Conservation (phyloP, 2,888 invertebrate genomes). For the Drosophila paucipuncta region DNA sequence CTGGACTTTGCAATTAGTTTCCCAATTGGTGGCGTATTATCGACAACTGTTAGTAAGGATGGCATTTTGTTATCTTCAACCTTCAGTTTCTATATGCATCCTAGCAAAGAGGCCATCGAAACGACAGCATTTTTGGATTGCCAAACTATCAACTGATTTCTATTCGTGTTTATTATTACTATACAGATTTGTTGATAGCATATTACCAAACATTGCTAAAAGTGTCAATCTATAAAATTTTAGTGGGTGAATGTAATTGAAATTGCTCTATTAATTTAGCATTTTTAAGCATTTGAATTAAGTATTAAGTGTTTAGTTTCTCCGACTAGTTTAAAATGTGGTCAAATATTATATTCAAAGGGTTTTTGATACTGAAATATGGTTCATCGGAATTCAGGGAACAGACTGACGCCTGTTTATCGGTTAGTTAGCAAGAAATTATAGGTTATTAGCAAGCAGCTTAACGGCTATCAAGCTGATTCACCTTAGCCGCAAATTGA, state of each 20-base stretch:
- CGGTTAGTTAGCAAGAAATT: conserved; percentile 35
- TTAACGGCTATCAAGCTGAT: conserved; percentile 27
- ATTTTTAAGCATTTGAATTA: not conserved
- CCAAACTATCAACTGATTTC: not conserved
- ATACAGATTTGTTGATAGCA: not conserved
- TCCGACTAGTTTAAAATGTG: not conserved
- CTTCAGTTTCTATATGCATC: not conserved
- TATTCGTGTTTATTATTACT: not conserved
- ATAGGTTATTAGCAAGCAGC: conserved; percentile 21
- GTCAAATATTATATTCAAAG: not conserved
- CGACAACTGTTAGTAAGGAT: not conserved
- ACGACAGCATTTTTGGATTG: not conserved
- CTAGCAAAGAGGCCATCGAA: not conserved
- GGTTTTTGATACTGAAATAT: no score
- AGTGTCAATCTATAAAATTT: not conserved
- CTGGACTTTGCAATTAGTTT: conserved; percentile 8
- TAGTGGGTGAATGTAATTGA: not conserved
- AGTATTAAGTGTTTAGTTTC: not conserved
- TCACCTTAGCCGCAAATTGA: conserved; percentile 8
- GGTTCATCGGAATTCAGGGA: conserved; percentile 7
- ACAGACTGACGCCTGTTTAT: conserved; percentile 4
- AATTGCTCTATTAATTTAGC: not conserved
- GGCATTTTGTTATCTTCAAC: not conserved
- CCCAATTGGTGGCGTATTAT: not conserved
- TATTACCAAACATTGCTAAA: not conserved